These are phyloP conservation scores for Sebastes minor DNA, from an alignment of 2,797 vertebrate species.

Conservation along the genomic window DNA sequence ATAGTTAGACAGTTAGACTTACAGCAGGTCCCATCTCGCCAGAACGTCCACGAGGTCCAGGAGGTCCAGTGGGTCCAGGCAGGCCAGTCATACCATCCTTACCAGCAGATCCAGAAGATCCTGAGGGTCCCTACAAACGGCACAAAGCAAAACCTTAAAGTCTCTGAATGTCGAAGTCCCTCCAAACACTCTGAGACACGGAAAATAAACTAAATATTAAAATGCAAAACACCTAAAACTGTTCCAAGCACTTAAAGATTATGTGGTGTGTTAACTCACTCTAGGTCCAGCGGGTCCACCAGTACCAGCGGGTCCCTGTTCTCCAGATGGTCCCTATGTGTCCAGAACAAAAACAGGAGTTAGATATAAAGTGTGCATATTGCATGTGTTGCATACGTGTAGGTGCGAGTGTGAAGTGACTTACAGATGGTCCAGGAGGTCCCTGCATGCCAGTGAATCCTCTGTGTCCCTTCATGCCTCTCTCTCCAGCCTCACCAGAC, in stretches of 20 bases:
- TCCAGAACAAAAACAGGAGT: constrained; percentile 13
- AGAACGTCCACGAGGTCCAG: constrained; percentile 94
- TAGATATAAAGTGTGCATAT: neutral
- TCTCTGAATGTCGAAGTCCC: neutral
- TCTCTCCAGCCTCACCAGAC: constrained; percentile 93
- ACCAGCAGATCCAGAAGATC: constrained; percentile 88
- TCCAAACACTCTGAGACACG: neutral
- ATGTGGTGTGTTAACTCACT: constrained; percentile 81
- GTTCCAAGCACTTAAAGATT: neutral
- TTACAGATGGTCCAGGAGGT: constrained; percentile 90
- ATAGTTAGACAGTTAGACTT: constrained; percentile 71
- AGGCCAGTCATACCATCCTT: constrained; percentile 95
- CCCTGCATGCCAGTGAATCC: constrained; percentile 98
- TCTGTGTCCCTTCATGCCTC: constrained; percentile 99
- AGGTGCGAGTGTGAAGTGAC: constrained; percentile 59
- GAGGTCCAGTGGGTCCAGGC: constrained; percentile 95
- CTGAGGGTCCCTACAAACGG: constrained; percentile 88
- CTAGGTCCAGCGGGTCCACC: constrained; percentile 93
- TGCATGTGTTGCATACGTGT: neutral
- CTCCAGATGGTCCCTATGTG: constrained; percentile 89
- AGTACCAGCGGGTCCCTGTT: constrained; percentile 93
- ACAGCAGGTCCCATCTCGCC: constrained; percentile 94
- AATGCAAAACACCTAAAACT: neutral
- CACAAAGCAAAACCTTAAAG: neutral
- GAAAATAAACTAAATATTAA: neutral